These are phyloP conservation scores for Megaptera novaeangliae DNA, from an alignment of 2,113 vertebrate species.

Conservation along the genomic window DNA sequence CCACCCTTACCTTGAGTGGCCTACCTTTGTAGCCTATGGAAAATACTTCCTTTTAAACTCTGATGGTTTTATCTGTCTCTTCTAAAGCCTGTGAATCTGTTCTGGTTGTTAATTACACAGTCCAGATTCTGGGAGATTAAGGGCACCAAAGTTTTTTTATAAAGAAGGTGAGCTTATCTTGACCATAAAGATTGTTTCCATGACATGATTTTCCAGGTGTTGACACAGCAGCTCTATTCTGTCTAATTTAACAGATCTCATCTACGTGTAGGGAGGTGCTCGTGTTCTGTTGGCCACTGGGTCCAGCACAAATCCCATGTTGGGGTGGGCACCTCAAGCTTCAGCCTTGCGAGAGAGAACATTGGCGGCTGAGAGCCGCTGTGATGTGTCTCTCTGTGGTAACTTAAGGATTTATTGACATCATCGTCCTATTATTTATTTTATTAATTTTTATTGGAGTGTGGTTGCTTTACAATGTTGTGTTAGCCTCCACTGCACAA, in stretches of 20 bases:
- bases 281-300: not conserved
- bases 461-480: too few species aligned
- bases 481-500: too few species aligned
- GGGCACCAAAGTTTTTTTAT: not conserved
- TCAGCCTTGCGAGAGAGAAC: not conserved
- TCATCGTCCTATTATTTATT: not conserved
- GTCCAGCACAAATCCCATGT: too few species aligned
- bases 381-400: not conserved
- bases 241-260: not conserved
- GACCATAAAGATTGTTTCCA: not conserved
- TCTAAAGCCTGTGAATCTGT: not conserved
- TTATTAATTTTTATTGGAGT: too few species aligned
- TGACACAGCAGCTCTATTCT: not conserved
- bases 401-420: not conserved
- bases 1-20: not conserved
- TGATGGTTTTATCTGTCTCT: not conserved
- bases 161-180: not conserved
- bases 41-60: conserved; percentile 2
- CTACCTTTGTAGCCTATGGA: not conserved
- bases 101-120: not conserved
- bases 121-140: not conserved
- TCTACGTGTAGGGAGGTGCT: fast-evolving
- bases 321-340: not conserved
- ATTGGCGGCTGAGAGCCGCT: not conserved
- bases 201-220: not conserved